A percentile compares a stretch with the other conserved stretches of the same genome.
These are phyloP conservation scores for Arion vulgaris DNA, from an alignment of 1,140 invertebrate genomes.

Conservation along the genomic window DNA sequence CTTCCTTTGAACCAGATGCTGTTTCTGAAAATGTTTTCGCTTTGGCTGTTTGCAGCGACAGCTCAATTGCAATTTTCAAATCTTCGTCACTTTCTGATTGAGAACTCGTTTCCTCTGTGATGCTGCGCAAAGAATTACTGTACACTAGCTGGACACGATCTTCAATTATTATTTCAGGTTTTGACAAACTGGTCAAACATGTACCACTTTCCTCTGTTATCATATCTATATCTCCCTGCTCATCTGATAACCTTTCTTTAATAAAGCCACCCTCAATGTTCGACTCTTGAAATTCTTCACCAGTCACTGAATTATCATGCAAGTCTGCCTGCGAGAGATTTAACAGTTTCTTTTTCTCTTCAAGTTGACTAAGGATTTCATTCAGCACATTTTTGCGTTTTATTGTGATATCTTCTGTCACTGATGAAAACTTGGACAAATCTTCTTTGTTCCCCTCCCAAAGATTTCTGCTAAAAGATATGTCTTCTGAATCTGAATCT, in stretches of 20 bases:
- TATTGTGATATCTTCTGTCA: not conserved
- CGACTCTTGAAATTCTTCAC: not conserved
- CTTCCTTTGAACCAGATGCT: not conserved
- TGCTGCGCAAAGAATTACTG: not conserved
- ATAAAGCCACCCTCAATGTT: not conserved
- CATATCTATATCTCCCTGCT: not conserved
- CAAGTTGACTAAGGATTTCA: constrained; percentile 22
- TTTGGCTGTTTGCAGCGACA: constrained; percentile 24
- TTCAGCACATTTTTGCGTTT: constrained; percentile 32
- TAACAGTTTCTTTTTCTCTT: constrained; percentile 24
- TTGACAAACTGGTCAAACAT: not conserved
- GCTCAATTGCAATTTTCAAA: constrained; percentile 32
- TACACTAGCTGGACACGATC: not conserved
- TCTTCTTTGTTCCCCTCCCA: not conserved
- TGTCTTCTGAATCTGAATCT: not conserved
- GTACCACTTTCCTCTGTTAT: not conserved
- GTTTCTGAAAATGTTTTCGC: not conserved
- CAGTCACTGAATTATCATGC: not conserved
- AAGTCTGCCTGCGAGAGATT: not conserved
- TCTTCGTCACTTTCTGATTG: constrained; percentile 27
- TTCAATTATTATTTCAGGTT: not conserved
- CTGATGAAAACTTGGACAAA: not conserved
- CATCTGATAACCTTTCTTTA: not conserved
- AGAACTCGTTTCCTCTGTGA: not conserved
- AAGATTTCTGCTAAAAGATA: not conserved